Percentiles rank a stretch among this genome's conserved stretches.
These are phyloP conservation scores for Hesperia comma DNA, from an alignment of 2,888 invertebrate species.

Conservation along the genomic window DNA sequence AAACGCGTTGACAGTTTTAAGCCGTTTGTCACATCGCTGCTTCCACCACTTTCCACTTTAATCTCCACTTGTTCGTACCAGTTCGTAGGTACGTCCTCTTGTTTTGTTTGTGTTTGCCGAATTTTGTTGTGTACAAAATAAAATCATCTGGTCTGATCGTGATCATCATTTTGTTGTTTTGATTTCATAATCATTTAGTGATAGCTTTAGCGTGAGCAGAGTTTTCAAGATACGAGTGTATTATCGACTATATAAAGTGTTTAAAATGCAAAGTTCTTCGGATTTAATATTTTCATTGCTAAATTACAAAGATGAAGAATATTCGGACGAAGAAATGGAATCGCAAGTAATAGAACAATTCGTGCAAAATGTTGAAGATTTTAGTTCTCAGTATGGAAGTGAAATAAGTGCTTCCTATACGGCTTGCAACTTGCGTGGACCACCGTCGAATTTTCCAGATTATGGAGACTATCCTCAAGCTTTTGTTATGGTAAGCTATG, in stretches of 20 bases:
- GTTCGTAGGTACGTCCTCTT: not conserved
- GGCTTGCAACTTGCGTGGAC: constrained; percentile 93
- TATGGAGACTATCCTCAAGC: constrained; percentile 97
- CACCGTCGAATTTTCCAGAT: constrained; percentile 92
- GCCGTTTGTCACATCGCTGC: too few relatives aligned
- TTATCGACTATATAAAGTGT: not conserved
- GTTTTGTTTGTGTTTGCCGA: constrained; percentile 9
- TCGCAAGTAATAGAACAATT: constrained; percentile 88
- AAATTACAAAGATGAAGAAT: constrained; percentile 68
- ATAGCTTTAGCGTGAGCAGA: not conserved
- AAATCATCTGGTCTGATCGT: constrained; percentile 12
- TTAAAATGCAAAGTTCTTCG: constrained; percentile 72
- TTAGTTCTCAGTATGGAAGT: constrained; percentile 95
- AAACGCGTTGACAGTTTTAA: too few relatives aligned
- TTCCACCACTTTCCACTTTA: too few relatives aligned
- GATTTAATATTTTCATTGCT: constrained; percentile 74
- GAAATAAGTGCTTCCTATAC: constrained; percentile 94
- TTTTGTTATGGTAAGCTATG: constrained; percentile 93
- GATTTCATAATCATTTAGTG: not conserved
- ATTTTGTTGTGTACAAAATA: constrained; percentile 29
- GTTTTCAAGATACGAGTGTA: not conserved
- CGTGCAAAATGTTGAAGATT: constrained; percentile 90
- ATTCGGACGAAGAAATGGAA: constrained; percentile 60
- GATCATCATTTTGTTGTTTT: not conserved
- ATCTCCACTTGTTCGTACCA: too few relatives aligned